These are phyloP conservation scores for Calameuta pallipes DNA, from an alignment of 2,888 invertebrate species.

Conservation along the genomic window DNA sequence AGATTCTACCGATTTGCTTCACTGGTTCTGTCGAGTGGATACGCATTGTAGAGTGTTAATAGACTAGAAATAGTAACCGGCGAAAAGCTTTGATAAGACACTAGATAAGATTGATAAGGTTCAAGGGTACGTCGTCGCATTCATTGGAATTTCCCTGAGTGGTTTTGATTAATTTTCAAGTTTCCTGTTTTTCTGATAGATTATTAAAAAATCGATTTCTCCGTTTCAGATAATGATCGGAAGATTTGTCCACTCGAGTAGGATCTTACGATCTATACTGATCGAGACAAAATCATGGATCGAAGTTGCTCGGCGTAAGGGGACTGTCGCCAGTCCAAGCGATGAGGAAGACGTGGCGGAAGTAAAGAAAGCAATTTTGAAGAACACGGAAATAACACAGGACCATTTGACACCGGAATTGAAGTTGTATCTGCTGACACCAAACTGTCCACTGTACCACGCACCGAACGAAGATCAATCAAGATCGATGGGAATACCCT, in stretches of 20 bases:
- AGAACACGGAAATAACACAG: slow-evolving; percentile 58
- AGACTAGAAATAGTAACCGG: background rate
- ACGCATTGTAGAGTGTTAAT: too few relatives aligned
- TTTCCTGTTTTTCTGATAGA: background rate
- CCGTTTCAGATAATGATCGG: background rate
- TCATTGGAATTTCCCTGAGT: background rate
- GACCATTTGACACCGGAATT: slow-evolving; percentile 76
- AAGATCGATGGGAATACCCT: slow-evolving; percentile 10
- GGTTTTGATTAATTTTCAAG: background rate
- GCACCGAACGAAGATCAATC: slow-evolving; percentile 62
- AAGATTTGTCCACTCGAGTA: background rate
- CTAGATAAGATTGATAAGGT: background rate
- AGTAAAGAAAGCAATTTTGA: slow-evolving; percentile 20
- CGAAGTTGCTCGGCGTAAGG: background rate
- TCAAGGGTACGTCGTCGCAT: background rate
- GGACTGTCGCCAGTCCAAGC: background rate
- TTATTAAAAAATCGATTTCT: background rate
- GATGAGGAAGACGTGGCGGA: slow-evolving; percentile 13
- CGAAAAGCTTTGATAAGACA: background rate
- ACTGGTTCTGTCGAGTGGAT: background rate
- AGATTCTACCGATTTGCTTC: background rate
- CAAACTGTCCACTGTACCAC: slow-evolving; percentile 72
- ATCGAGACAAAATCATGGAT: background rate
- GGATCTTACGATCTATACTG: background rate
- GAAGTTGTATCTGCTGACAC: slow-evolving; percentile 72